Percentiles rank a stretch among this genome's conserved stretches.
Conservation (phyloP, 2,113 vertebrate species). For the Xiphophorus couchianus region DNA sequence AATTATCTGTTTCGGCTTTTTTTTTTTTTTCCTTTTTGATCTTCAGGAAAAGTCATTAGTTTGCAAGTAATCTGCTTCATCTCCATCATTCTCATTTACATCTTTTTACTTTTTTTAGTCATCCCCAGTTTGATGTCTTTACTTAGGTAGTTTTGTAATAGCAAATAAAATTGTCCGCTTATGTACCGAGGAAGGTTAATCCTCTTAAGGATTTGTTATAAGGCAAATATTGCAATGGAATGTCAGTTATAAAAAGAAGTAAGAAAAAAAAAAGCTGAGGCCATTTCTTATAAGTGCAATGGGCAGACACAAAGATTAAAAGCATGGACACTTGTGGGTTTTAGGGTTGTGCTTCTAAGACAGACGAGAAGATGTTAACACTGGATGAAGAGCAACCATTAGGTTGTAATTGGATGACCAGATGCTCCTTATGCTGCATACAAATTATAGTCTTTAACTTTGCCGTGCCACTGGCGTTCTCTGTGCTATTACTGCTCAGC, state of each 20-base stretch:
- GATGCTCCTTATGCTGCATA: constrained; percentile 60
- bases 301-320: constrained; percentile 42
- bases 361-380: constrained; percentile 57
- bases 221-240: neutral
- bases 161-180: constrained; percentile 62
- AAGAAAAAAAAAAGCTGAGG: constrained; percentile 16
- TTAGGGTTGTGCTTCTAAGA: constrained; percentile 17
- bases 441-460: constrained; percentile 69
- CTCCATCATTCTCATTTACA: constrained; percentile 39
- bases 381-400: constrained; percentile 65
- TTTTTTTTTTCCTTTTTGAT: constrained; percentile 52
- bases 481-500: constrained; percentile 28
- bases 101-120: constrained; percentile 27
- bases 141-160: constrained; percentile 63
- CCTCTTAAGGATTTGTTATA: constrained; percentile 30
- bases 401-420: constrained; percentile 67
- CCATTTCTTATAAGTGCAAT: constrained; percentile 19
- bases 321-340: constrained; percentile 13
- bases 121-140: constrained; percentile 49
- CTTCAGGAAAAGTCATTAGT: constrained; percentile 69
- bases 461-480: constrained; percentile 33
- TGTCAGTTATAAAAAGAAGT: constrained; percentile 16
- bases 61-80: constrained; percentile 60
- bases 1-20: constrained; percentile 68
- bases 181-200: constrained; percentile 52